phyloP scores from a whole-genome alignment of 2,888 invertebrate species.

The Gastracanthus pulcherrimus region DNA sequence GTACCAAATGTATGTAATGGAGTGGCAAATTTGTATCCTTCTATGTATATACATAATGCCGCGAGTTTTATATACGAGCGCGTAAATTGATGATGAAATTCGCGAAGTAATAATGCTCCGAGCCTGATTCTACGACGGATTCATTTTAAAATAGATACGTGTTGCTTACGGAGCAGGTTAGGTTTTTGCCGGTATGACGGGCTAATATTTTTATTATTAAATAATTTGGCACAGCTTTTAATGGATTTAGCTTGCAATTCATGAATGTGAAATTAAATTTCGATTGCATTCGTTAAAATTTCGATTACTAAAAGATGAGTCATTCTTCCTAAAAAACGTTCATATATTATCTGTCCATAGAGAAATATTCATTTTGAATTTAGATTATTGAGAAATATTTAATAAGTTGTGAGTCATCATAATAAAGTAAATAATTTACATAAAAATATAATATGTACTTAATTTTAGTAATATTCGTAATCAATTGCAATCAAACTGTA shows the following conservation, averaged over 20 bases:
- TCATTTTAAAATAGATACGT: not conserved
- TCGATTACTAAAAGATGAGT: not conserved
- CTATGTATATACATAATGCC: not conserved
- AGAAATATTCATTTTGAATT: too few species aligned
- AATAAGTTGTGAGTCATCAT: too few species aligned
- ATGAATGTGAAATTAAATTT: not conserved
- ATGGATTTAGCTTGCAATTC: not conserved
- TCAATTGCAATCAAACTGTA: too few species aligned
- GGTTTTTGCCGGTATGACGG: constrained; percentile 2
- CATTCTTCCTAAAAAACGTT: not conserved
- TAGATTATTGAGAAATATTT: too few species aligned
- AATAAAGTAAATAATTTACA: too few species aligned
- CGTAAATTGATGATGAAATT: not conserved
- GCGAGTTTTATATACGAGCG: not conserved
- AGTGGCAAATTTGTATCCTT: not conserved
- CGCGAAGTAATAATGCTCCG: not conserved
- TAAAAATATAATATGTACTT: too few species aligned
- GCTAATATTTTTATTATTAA: not conserved
- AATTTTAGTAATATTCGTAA: too few species aligned
- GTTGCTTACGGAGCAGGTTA: not conserved
- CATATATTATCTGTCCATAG: too few species aligned
- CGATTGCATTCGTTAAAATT: not conserved
- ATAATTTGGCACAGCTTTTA: not conserved
- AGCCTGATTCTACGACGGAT: not conserved
- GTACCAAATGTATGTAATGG: not conserved